These are phyloP conservation scores for Chloropsis hardwickii DNA, from an alignment of 2,113 vertebrate species.

Conservation along the genomic window DNA sequence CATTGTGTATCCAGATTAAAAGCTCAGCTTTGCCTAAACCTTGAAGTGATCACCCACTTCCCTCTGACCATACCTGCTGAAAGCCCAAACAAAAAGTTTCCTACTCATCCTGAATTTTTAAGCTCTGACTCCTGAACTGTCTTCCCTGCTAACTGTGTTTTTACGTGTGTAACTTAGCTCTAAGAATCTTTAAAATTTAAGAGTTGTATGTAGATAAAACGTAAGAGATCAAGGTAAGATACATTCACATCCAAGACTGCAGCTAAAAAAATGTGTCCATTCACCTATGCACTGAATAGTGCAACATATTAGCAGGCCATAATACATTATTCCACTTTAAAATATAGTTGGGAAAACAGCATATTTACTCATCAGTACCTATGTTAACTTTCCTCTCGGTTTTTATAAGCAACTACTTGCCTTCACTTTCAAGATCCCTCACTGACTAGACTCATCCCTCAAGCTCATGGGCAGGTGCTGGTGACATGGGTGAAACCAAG, in stretches of 20 bases:
- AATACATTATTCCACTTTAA: neutral
- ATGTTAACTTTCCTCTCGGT: accelerated
- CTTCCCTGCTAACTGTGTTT: neutral
- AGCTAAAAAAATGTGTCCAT: neutral
- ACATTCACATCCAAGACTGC: neutral
- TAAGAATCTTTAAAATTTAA: neutral
- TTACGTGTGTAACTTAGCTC: neutral
- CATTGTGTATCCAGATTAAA: neutral
- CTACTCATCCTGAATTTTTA: neutral
- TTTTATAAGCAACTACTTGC: neutral
- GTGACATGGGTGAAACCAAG: accelerated
- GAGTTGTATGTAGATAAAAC: neutral
- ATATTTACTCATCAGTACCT: neutral
- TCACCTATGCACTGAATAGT: accelerated
- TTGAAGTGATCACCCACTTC: accelerated
- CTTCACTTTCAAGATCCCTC: neutral
- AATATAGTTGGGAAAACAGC: neutral
- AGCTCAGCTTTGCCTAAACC: neutral
- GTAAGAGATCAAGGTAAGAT: neutral
- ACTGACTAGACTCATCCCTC: accelerated
- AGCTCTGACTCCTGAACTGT: neutral
- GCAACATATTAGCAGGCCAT: accelerated
- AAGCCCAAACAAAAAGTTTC: neutral
- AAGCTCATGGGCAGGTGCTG: accelerated
- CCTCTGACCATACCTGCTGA: neutral